Evolutionary conservation across 2,113 vertebrate genomes (phyloP), one percentile per base, ranked within the genome.

Genomic region (Tachuris rubrigastra): DNA sequence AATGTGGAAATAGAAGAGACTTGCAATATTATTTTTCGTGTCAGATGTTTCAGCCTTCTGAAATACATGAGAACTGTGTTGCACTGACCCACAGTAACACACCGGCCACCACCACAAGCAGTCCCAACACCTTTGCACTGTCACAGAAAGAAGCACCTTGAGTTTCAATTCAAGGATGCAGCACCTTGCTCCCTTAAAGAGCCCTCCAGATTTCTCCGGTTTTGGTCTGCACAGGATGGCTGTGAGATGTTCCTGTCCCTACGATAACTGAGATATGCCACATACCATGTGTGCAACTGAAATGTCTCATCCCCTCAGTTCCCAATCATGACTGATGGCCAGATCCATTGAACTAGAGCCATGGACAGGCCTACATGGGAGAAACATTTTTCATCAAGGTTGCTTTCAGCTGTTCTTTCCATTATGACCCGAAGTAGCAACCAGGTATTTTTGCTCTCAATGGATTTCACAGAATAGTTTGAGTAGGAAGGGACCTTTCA

Each of bases 31-130:
- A 2, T 7, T 21, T 42, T 53, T 42, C 8, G 0, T 1, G 5
- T 15, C 11, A 5, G 31, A 2, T 22, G 6, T 68, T 59, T 12
- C 6, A 3, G 28, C 9, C 35, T 0, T 50, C 22, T 37, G 30
- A 30, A 52, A 6, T 15, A 1, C 1, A 0, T 1, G 8, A 31
- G 19, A 47, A 5, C 1, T 1, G 14, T 6, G 19, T 14, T 21
- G 35, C 1, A 0, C 4, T 30, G 66, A 19, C 12, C 33, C 10
- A 0, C 5, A 4, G 20, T n/a, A 13, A 35, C 27, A 33, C 17
- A 10, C 12, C 0, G 2, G n/a, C n/a, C n/a, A 12, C 22, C 0
- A 0, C 20, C 8, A 1, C 1, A 0, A 28, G 41, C 12, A 1
- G 22, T 9, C 28, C 6, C 23, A 4, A 25, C 15, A 6, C 4